Evolutionary conservation across 2,888 invertebrate genomes (phyloP).

Genomic region (Stenodera caucasica): DNA sequence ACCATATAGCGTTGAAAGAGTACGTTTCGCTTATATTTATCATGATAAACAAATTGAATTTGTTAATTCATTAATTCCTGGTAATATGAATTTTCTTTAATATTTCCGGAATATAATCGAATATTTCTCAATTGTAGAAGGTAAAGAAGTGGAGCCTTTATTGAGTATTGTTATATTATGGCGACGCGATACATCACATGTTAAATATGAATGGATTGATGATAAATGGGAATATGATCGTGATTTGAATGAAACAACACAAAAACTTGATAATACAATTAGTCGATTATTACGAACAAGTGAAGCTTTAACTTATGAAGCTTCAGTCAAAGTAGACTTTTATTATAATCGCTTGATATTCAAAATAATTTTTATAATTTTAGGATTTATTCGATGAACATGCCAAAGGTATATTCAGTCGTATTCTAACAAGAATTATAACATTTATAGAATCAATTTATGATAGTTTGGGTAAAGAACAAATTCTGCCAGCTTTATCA

Average conservation of each 20-base stretch:
- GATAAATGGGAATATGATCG: slow-evolving; percentile 66
- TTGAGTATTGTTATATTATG: slow-evolving; percentile 86
- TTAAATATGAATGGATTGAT: slow-evolving; percentile 90
- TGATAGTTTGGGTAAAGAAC: slow-evolving; percentile 74
- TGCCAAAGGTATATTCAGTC: slow-evolving; percentile 71
- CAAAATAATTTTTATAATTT: slow-evolving; percentile 16
- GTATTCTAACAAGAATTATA: slow-evolving; percentile 66
- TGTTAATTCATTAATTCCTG: slow-evolving; percentile 71
- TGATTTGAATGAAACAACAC: slow-evolving; percentile 70
- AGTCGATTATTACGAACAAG: slow-evolving; percentile 70
- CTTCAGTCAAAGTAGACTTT: slow-evolving; percentile 68
- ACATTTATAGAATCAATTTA: slow-evolving; percentile 72
- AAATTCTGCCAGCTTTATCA: slow-evolving; percentile 77
- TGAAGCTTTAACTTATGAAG: slow-evolving; percentile 76
- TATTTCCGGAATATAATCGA: too few species aligned
- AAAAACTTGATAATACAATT: slow-evolving; percentile 72
- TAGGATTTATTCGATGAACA: slow-evolving; percentile 80
- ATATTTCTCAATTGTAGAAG: too few species aligned
- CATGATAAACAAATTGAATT: slow-evolving; percentile 83
- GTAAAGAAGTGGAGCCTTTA: slow-evolving; percentile 65
- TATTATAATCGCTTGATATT: background rate
- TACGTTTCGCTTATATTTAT: slow-evolving; percentile 87
- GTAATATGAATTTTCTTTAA: too few species aligned
- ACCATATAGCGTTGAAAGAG: slow-evolving; percentile 67
- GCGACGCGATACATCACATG: slow-evolving; percentile 81